Conservation (phyloP, 1,140 invertebrate genomes). For the Brachionus koreanus region DNA sequence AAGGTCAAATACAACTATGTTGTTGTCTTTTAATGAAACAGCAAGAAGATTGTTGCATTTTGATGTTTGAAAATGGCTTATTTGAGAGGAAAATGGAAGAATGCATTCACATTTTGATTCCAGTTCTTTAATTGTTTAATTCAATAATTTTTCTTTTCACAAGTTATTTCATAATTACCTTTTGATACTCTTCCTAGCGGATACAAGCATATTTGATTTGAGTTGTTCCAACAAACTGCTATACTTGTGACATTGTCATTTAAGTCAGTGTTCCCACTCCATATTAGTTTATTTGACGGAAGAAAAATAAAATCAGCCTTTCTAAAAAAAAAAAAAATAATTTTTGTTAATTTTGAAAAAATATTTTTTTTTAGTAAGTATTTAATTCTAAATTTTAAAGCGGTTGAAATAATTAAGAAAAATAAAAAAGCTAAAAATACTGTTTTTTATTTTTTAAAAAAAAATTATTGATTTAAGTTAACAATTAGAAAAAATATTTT, state of each 20-base stretch:
- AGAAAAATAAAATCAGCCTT: conserved; percentile 28
- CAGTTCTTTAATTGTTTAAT: background rate
- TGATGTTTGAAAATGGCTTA: background rate
- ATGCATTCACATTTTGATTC: conserved; percentile 23
- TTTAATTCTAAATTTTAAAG: background rate
- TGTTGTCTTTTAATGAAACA: background rate
- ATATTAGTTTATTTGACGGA: background rate
- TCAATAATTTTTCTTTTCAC: background rate
- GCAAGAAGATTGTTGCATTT: background rate
- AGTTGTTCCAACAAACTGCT: conserved; percentile 4
- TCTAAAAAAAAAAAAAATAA: background rate
- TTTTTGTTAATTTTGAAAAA: too few species aligned
- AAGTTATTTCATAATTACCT: background rate
- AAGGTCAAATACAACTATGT: background rate
- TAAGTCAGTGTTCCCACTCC: background rate
- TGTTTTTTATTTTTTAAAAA: too few species aligned
- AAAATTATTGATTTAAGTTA: too few species aligned
- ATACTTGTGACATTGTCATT: background rate
- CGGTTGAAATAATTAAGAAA: too few species aligned
- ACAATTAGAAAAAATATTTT: too few species aligned
- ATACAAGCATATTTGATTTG: conserved; percentile 20
- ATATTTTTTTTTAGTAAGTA: background rate
- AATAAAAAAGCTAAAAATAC: too few species aligned
- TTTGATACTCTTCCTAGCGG: background rate
- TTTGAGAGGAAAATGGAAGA: conserved; percentile 6